Percentiles rank a stretch among this genome's conserved stretches.
Conservation (phyloP, 1,140 invertebrate species). For the Drosophila watanabei region DNA sequence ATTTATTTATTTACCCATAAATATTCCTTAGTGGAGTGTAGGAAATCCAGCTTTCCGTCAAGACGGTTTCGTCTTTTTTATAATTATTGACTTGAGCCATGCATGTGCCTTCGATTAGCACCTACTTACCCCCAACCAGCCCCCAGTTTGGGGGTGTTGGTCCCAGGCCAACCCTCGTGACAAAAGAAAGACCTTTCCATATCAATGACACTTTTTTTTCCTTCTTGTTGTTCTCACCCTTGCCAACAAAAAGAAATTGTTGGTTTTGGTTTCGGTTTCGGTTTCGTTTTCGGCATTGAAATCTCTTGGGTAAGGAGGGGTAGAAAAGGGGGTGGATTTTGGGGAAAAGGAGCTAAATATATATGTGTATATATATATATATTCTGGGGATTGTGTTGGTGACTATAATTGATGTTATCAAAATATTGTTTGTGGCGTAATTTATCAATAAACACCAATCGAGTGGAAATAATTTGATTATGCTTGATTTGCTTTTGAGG, state of each 20-base stretch:
- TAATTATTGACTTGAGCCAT: constrained; percentile 35
- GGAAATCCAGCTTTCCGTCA: constrained; percentile 6
- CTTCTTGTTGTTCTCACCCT: background rate
- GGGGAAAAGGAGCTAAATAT: background rate
- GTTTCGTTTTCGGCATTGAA: constrained; percentile 10
- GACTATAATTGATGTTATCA: constrained; percentile 85
- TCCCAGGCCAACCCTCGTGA: background rate
- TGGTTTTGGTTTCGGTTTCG: constrained; percentile 18
- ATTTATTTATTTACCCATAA: constrained; percentile 21
- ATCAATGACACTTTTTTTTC: constrained; percentile 27
- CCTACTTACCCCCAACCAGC: constrained; percentile 14
- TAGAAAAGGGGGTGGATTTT: constrained; percentile 2
- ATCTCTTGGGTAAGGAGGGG: background rate
- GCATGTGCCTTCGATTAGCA: constrained; percentile 44
- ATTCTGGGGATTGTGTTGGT: constrained; percentile 46
- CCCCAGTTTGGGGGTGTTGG: background rate
- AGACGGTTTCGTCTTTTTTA: background rate
- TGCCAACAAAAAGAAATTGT: constrained; percentile 16
- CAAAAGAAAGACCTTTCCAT: constrained; percentile 37
- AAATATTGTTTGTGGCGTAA: constrained; percentile 85
- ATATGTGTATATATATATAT: background rate
- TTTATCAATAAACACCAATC: constrained; percentile 85
- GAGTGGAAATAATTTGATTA: constrained; percentile 85
- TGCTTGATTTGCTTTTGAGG: constrained; percentile 84
- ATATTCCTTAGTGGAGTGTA: constrained; percentile 12